Percentiles rank a stretch among this genome's conserved stretches.
These are phyloP conservation scores for Parnassius smintheus DNA, from an alignment of 2,888 invertebrate genomes.

Conservation along the genomic window DNA sequence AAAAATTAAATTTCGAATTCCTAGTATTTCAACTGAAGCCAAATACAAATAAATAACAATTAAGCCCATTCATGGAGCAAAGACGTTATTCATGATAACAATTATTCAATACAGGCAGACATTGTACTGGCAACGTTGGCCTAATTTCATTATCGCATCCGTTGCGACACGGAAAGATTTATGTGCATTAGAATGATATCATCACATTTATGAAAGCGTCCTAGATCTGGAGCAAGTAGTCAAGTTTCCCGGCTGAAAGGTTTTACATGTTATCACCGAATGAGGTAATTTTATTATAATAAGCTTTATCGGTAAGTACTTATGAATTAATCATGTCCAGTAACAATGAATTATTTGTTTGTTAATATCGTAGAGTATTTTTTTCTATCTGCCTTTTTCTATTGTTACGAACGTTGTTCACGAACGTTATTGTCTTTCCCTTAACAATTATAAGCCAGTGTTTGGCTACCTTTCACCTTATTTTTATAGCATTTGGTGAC, in stretches of 20 bases:
- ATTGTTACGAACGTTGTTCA: not conserved
- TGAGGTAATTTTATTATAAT: constrained; percentile 22
- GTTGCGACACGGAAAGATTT: constrained; percentile 44
- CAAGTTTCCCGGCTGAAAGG: constrained; percentile 53
- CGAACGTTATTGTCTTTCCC: not conserved
- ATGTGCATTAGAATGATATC: constrained; percentile 47
- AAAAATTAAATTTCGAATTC: not conserved
- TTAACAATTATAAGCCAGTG: no score
- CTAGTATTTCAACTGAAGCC: constrained; percentile 18
- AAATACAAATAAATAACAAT: constrained; percentile 26
- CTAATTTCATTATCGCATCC: constrained; percentile 44
- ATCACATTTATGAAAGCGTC: constrained; percentile 49
- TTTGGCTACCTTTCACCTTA: no score
- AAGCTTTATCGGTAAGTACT: constrained; percentile 6
- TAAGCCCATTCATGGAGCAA: constrained; percentile 29
- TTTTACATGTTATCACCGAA: constrained; percentile 36
- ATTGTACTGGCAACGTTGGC: constrained; percentile 32
- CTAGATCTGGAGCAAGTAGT: constrained; percentile 47
- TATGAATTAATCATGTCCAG: constrained; percentile 18
- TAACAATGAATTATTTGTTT: constrained; percentile 15
- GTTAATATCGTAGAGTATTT: not conserved
- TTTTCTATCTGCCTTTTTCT: not conserved
- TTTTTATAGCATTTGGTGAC: no score
- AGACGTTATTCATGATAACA: constrained; percentile 37
- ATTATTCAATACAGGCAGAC: constrained; percentile 36